A percentile compares a stretch with the other conserved stretches of the same genome.
Conservation (phyloP, 2,888 invertebrate genomes). For the Mycogona germanica region DNA sequence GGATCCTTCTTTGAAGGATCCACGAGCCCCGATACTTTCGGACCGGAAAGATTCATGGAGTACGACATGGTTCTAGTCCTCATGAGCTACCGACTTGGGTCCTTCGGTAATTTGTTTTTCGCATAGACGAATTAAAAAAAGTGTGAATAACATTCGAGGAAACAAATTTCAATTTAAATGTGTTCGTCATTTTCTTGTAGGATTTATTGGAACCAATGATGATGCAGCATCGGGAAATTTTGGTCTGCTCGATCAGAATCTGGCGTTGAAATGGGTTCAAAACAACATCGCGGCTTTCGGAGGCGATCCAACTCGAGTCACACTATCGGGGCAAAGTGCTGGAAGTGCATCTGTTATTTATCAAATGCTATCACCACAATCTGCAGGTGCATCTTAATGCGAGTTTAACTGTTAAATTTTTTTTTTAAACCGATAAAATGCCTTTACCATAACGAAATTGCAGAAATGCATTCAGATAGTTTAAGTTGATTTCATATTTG, state of each 20-base stretch:
- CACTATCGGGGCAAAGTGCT: slow-evolving; percentile 10
- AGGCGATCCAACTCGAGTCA: slow-evolving; percentile 10
- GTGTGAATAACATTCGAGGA: too few species aligned
- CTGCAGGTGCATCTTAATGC: background rate
- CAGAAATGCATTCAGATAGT: too few species aligned
- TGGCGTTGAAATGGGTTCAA: slow-evolving; percentile 9
- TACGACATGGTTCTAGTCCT: slow-evolving; percentile 35
- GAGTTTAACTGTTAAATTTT: background rate
- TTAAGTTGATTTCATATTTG: too few species aligned
- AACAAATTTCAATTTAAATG: too few species aligned
- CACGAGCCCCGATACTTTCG: slow-evolving; percentile 27
- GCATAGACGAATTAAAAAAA: too few species aligned
- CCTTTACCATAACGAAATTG: too few species aligned
- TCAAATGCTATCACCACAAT: background rate
- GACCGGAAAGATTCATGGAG: slow-evolving; percentile 22
- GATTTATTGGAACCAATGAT: slow-evolving; percentile 10
- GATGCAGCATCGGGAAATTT: slow-evolving; percentile 7
- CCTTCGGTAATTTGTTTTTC: too few species aligned
- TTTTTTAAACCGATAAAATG: background rate
- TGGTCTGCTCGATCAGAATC: slow-evolving; percentile 7
- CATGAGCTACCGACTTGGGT: slow-evolving; percentile 41
- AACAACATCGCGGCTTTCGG: slow-evolving; percentile 9
- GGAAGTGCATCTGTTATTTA: background rate
- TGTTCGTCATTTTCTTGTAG: too few species aligned
- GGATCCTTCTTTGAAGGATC: slow-evolving; percentile 22